phyloP scores from a whole-genome alignment of 2,888 invertebrate species.

The Ceramica pisi region DNA sequence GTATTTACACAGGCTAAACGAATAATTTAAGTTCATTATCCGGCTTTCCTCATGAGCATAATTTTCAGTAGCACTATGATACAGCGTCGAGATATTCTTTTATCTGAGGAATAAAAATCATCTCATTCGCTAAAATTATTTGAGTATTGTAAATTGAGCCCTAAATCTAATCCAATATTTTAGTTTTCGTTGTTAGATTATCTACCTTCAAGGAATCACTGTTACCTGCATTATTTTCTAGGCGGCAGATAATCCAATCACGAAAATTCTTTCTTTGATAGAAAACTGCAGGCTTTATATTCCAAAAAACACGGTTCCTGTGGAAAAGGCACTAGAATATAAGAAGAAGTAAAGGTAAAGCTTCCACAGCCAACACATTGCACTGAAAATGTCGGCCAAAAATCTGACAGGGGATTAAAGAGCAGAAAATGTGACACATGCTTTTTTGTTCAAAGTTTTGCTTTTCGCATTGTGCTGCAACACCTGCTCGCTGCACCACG shows the following conservation, averaged over 20 bases:
- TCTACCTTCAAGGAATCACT: too few relatives aligned
- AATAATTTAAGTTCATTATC: neutral
- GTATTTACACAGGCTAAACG: neutral
- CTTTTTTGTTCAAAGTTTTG: neutral
- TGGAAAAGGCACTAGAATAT: neutral
- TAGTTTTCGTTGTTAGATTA: too few relatives aligned
- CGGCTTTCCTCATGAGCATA: neutral
- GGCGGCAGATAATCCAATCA: neutral
- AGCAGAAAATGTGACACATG: slow-evolving; percentile 15
- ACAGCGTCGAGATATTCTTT: too few relatives aligned
- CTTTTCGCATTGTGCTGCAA: neutral
- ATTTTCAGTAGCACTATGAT: neutral
- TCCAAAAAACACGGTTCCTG: neutral
- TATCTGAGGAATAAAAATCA: too few relatives aligned
- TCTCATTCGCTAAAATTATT: too few relatives aligned
- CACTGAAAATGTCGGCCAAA: slow-evolving; percentile 10
- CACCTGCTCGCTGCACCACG: neutral
- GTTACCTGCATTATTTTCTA: too few relatives aligned
- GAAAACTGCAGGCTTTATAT: neutral
- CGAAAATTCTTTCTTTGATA: neutral
- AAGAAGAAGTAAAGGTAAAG: neutral
- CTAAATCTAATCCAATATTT: too few relatives aligned
- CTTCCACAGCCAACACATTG: neutral
- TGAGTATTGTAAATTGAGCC: too few relatives aligned
- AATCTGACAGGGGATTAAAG: slow-evolving; percentile 25